phyloP scores from a whole-genome alignment of 1,140 invertebrate genomes.

The Eumaeus atala region DNA sequence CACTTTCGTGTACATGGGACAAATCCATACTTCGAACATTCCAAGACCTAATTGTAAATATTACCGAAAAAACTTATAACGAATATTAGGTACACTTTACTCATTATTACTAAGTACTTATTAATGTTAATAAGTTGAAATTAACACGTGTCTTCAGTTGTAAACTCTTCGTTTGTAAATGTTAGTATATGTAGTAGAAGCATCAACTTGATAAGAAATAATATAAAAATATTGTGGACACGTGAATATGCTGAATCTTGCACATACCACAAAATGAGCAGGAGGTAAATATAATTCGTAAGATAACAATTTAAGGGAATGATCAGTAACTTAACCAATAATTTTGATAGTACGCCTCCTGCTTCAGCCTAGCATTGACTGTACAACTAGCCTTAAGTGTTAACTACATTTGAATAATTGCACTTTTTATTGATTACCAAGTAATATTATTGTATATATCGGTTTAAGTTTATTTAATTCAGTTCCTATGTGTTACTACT shows the following conservation, averaged over 20 bases:
- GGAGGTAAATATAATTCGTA: not conserved
- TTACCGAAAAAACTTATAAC: conserved; percentile 30
- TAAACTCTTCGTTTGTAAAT: conserved; percentile 24
- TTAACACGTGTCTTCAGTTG: conserved; percentile 22
- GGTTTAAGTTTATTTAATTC: conserved; percentile 11
- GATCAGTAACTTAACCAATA: not conserved
- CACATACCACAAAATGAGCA: conserved; percentile 11
- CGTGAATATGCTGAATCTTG: conserved; percentile 5
- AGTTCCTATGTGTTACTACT: conserved; percentile 22
- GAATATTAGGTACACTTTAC: conserved; percentile 25
- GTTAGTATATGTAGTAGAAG: conserved; percentile 38
- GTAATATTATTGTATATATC: conserved; percentile 6
- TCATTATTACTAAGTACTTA: conserved; percentile 29
- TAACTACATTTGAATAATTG: conserved; percentile 15
- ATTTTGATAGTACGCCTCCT: conserved; percentile 18
- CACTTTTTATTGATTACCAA: not conserved
- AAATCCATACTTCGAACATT: conserved; percentile 52
- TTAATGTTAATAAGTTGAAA: conserved; percentile 31
- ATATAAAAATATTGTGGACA: conserved; percentile 11
- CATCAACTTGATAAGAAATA: conserved; percentile 21
- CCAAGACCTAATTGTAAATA: conserved; percentile 45
- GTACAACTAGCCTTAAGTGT: conserved; percentile 18
- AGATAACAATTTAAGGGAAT: too few relatives aligned
- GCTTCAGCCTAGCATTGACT: conserved; percentile 15
- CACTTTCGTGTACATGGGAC: conserved; percentile 9